Base-by-base conservation (phyloP, 92 coral and sea anemone genomes). In the Pocillopora meandrina region DNA sequence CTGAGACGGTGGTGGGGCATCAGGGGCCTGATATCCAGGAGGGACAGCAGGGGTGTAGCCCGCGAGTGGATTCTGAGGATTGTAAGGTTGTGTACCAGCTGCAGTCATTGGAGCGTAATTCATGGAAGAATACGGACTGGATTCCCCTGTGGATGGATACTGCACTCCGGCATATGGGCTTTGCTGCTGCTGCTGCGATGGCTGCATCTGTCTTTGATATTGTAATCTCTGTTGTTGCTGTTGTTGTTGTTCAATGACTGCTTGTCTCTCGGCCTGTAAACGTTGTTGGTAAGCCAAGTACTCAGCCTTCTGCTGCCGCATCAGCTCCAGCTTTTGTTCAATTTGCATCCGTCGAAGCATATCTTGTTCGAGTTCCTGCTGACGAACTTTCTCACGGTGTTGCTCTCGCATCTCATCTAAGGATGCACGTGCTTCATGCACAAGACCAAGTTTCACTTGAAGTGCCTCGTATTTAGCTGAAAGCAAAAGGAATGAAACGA, bases 331-430 rank as follows among this genome's bases (percentile, higher is more conserved):
- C 71, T 96, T 96, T 86, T 96, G 96, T 82, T 94, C 99, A 57
- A 96, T 96, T 85, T 96, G 99, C 94, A 96, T 94, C 47, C 99
- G 98, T 56, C 99, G 67, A 49, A 96, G 84, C 98, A 94, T 96
- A 85, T 96, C 98, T 80, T 96, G 99, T 75, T 96, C 99, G 79
- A 96, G 97, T 76, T 96, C 99, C 58, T 96, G 99, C 64, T 96
- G 99, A 19, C 93, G 93, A 5, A 94, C 91, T 84, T 96, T 96
- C 71, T 96, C 99, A n/a, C 99, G 94, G 65, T 95, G 95, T 71
- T 94, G 98, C 60, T 88, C 94, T 34, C 99, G 89, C 90, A 91
- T 90, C 57, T 74, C 93, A 26, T 96, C 98, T 14, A 96, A 82
- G 21, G 97, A 90, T 2, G 87, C 86, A 71, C 99, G 93, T 11